Percentiles rank a stretch among this genome's conserved stretches.
Conservation (phyloP, 2,888 invertebrate genomes). For the Agrilus cyanescens region DNA sequence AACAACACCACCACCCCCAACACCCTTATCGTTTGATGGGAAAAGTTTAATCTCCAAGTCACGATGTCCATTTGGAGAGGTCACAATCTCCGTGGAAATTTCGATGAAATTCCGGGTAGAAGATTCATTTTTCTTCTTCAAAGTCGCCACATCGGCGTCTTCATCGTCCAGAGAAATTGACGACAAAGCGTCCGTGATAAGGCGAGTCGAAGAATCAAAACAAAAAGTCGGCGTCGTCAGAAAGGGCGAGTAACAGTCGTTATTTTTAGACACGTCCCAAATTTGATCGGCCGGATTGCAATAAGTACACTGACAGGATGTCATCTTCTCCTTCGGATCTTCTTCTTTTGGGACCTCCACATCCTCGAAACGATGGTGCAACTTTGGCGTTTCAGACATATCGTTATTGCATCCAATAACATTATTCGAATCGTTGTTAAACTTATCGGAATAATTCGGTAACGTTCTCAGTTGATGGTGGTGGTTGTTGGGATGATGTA, state of each 20-base stretch:
- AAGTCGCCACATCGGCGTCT: constrained; percentile 24
- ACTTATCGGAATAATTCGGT: constrained; percentile 2
- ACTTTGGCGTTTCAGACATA: constrained; percentile 27
- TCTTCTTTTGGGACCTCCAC: constrained; percentile 29
- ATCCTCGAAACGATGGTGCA: constrained; percentile 36
- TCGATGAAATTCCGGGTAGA: constrained; percentile 35
- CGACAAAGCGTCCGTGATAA: constrained; percentile 14
- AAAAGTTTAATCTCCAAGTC: constrained; percentile 71
- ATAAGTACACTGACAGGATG: constrained; percentile 60
- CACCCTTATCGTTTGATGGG: constrained; percentile 22
- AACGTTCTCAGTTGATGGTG: constrained; percentile 3
- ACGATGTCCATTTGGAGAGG: constrained; percentile 63
- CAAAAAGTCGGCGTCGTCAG: constrained; percentile 32
- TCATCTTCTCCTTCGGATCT: constrained; percentile 30
- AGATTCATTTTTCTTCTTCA: constrained; percentile 20
- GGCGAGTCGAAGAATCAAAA: constrained; percentile 1
- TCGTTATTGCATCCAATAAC: not conserved
- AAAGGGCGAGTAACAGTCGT: constrained; percentile 41
- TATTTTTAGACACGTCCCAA: constrained; percentile 54
- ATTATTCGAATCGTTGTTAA: constrained; percentile 10
- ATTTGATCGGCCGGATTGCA: constrained; percentile 65
- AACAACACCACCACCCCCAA: constrained; percentile 5
- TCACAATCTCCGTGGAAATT: constrained; percentile 67
- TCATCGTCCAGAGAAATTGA: constrained; percentile 22
- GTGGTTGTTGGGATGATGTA: constrained; percentile 6